Evolutionary conservation across 2,888 invertebrate species (phyloP), one percentile per base, ranked within the genome.

Genomic region (Hybos culiciformis): DNA sequence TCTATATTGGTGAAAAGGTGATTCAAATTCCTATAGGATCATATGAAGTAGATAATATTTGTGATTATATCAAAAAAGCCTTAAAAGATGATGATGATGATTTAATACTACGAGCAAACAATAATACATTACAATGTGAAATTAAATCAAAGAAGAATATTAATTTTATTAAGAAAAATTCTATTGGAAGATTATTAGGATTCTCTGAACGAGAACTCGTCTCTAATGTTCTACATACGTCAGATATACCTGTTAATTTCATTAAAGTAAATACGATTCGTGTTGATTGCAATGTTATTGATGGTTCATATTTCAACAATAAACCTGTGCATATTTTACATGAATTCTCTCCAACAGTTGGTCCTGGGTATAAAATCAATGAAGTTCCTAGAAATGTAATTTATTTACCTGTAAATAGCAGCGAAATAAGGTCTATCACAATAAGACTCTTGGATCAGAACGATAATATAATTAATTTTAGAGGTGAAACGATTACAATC

Each of bases 321-420:
- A 44, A 47, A 41, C 50, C 45, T 17, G 51, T 52, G 17, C 59
- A 63, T 39, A 56, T 52, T 4, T 52, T 61, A 39, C 56, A 60
- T 42, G 52, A 59, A 50, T 61, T 61, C 49, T 53, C 51, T 18
- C 54, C 56, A 5, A 48, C 47, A 24, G 56, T 57, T 12, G 48
- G 50, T 15, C 55, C 57, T 7, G 62, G 61, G n/a, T 62, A 53
- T 54, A 54, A 56, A 50, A 53, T 58, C 24, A 47, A 57, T 37
- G 58, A 59, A 46, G 53, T 53, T n/a, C 59, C 59, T n/a, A 39
- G 40, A 24, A 54, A 56, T 51, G 50, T 56, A 15, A 54, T 58
- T 46, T 58, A 58, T 53, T 51, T 58, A 42, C 57, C 58, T 7
- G 48, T 60, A n/a, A 57, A 47, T 42, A 44, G 49, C 8, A 45